Conservation (phyloP, 2,797 vertebrate genomes). For the Coluber constrictor region DNA sequence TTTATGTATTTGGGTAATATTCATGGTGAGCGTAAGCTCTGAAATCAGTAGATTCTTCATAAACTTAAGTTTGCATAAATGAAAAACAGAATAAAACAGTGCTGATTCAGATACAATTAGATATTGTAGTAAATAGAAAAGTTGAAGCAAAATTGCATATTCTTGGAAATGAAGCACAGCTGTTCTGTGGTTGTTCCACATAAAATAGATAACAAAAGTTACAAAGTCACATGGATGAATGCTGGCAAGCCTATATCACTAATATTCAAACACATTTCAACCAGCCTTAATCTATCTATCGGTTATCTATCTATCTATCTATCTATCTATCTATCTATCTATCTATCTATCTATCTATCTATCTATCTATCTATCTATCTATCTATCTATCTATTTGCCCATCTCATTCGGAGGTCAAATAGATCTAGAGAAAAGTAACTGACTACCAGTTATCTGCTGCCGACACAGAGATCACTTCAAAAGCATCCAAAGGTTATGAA, state of each 20-base stretch:
- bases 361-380: not conserved
- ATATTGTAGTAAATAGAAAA: not conserved
- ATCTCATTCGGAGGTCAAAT: not conserved
- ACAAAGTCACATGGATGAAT: not conserved
- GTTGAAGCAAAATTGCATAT: not conserved
- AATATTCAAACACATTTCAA: too few species aligned
- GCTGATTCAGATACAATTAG: not conserved
- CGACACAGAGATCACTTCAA: not conserved
- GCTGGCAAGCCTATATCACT: not conserved
- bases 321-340: too few species aligned
- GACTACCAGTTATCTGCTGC: not conserved
- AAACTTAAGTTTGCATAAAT: constrained; percentile 24
- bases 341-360: not conserved
- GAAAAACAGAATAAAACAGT: not conserved
- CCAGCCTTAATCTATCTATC: too few species aligned
- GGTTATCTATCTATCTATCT: too few species aligned
- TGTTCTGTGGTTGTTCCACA: not conserved
- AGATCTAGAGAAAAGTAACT: not conserved
- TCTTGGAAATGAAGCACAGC: not conserved
- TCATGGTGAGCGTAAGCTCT: constrained; percentile 3
- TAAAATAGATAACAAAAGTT: not conserved
- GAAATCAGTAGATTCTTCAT: constrained; percentile 20
- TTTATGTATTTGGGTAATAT: constrained; percentile 24
- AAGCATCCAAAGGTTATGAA: not conserved
- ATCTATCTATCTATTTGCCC: not conserved